Evolutionary conservation across 2,888 invertebrate genomes (phyloP).

Genomic region (Deroplatys truncata): DNA sequence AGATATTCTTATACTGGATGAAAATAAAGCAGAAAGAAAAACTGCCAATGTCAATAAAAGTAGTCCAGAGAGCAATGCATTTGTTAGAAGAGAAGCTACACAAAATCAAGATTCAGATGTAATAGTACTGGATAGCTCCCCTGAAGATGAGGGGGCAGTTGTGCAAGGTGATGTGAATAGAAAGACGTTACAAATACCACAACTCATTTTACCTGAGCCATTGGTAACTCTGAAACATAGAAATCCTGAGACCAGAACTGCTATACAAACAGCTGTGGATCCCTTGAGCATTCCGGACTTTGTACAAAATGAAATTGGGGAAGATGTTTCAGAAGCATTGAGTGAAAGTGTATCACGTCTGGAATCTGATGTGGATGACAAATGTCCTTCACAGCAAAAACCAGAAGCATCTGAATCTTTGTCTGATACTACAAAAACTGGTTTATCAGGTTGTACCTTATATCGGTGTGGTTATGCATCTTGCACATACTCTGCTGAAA

Average conservation of each 20-base stretch:
- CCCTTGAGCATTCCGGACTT: conserved; percentile 26
- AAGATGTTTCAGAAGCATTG: not conserved
- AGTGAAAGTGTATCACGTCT: not conserved
- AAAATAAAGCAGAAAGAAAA: not conserved
- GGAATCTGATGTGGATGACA: not conserved
- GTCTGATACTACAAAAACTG: conserved; percentile 35
- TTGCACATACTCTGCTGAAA: conserved; percentile 45
- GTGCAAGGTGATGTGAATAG: not conserved
- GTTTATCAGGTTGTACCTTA: conserved; percentile 45
- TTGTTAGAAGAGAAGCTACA: not conserved
- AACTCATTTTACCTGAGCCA: conserved; percentile 27
- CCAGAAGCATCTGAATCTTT: not conserved
- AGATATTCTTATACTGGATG: not conserved
- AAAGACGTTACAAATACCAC: not conserved
- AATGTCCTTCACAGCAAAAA: not conserved
- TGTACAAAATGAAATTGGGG: not conserved
- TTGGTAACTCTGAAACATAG: conserved; percentile 31
- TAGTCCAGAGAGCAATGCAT: not conserved
- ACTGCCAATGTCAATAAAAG: not conserved
- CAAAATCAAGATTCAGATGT: not conserved
- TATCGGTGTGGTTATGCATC: conserved; percentile 49
- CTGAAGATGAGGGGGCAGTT: not conserved
- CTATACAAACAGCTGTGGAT: conserved; percentile 31
- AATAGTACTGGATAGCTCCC: not conserved
- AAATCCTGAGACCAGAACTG: conserved; percentile 21